Percentiles rank a stretch among this genome's conserved stretches.
phyloP scores from a whole-genome alignment of 2,888 invertebrate genomes.

The Galeruca laticollis region DNA sequence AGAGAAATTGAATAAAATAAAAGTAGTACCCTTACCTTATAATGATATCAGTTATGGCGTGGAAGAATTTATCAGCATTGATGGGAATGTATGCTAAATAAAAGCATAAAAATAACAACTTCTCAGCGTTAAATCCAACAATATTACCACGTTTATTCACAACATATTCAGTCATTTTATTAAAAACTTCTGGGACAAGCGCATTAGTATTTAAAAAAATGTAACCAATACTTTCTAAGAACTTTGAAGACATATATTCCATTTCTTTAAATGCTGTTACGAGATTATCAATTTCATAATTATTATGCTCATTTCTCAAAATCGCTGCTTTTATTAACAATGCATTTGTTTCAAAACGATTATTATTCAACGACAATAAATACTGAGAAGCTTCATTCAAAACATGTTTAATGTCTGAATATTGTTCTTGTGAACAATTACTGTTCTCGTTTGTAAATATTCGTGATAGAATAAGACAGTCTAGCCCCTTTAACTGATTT shows the following conservation, averaged over 20 bases:
- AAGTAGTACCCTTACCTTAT: slow-evolving; percentile 63
- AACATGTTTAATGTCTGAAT: slow-evolving; percentile 40
- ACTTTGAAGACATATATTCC: slow-evolving; percentile 65
- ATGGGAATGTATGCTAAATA: slow-evolving; percentile 68
- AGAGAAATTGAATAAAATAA: background rate
- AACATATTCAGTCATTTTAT: slow-evolving; percentile 67
- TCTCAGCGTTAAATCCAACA: slow-evolving; percentile 69
- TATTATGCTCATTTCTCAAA: slow-evolving; percentile 61
- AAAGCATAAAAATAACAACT: slow-evolving; percentile 68
- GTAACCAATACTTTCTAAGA: slow-evolving; percentile 66
- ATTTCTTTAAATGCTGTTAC: slow-evolving; percentile 61
- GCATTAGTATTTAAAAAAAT: slow-evolving; percentile 65
- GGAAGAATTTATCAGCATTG: slow-evolving; percentile 62
- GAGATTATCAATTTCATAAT: slow-evolving; percentile 59
- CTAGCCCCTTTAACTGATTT: slow-evolving; percentile 35
- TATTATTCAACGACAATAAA: slow-evolving; percentile 28
- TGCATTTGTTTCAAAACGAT: slow-evolving; percentile 29
- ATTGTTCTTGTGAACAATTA: slow-evolving; percentile 32
- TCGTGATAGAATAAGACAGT: slow-evolving; percentile 42
- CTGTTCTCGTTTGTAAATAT: slow-evolving; percentile 21
- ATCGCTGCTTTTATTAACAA: slow-evolving; percentile 55
- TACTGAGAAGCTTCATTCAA: slow-evolving; percentile 42
- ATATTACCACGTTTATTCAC: slow-evolving; percentile 64
- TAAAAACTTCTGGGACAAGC: slow-evolving; percentile 67
- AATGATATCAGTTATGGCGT: slow-evolving; percentile 64